Evolutionary conservation across 2,888 invertebrate species (phyloP), one percentile per base, ranked within the genome.

Genomic region (Coecobrya sp.): DNA sequence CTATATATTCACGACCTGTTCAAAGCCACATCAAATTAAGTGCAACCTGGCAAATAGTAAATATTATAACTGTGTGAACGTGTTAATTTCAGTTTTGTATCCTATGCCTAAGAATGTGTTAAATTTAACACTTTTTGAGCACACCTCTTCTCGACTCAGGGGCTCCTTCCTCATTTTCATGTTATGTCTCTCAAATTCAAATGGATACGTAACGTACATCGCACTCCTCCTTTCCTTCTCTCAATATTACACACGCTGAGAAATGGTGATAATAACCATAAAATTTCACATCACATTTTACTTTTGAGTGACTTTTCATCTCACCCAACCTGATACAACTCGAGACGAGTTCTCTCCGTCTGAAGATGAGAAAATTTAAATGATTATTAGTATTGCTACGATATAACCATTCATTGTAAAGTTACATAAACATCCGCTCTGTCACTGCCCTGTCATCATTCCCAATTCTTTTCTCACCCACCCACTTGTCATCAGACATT

Each of bases 391-490:
- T 30, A 65, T 27, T 65, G 65, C 27, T 36, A n/a, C 7, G n/a
- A 7, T 36, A 16, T 45, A 76, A 49, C 45, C 16, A 73, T 27
- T 52, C 76, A 73, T 55, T 70, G 13, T 13, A 70, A 70, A 86
- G 65, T 73, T 86, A 30, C 76, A 86, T 86, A 86, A 87, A 87
- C 87, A 87, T 87, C 87, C 87, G 76, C 42, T 76, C 22, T 87
- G 30, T 36, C 81, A 81, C 81, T 27, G 27, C 30, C 52, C 27
- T 5, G 27, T 11, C 68, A 84, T 85, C 55, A 55, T 25, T 36
- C 16, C 16, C 70, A 30, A 19, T 42, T 70, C 19, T 2, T 36
- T 10, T 25, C 22, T 68, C 68, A 42, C n/a, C 27, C 13, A 27
- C 30, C n/a, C n/a, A n/a, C n/a, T n/a, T n/a, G n/a, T n/a, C n/a